Percentiles rank a stretch among this genome's conserved stretches.
These are phyloP conservation scores for Tigriopus californicus DNA, from an alignment of 2,888 invertebrate genomes.

Conservation along the genomic window DNA sequence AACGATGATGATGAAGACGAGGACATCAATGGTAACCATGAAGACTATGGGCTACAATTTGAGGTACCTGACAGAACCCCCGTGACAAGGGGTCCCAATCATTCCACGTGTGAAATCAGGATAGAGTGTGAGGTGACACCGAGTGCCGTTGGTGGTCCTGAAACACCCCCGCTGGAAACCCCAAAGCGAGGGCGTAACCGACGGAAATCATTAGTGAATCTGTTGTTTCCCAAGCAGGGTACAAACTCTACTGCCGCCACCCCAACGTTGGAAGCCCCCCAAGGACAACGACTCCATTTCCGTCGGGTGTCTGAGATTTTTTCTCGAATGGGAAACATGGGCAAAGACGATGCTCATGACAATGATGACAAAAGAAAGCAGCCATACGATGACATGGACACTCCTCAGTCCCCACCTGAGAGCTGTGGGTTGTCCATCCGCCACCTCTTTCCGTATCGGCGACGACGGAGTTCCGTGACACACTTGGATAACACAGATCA, in stretches of 20 bases:
- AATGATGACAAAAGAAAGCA: neutral
- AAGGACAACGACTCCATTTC: neutral
- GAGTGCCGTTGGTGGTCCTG: no score
- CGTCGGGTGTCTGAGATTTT: neutral
- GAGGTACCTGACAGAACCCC: no score
- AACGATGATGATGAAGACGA: no score
- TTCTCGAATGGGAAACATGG: neutral
- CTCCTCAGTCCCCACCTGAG: neutral
- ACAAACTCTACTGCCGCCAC: neutral
- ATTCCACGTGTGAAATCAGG: no score
- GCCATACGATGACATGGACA: neutral
- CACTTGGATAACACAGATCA: neutral
- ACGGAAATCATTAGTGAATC: neutral
- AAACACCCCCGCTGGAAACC: no score
- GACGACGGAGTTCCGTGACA: slow-evolving; percentile 2
- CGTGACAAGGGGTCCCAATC: no score
- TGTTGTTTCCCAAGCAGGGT: neutral
- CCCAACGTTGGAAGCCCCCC: neutral
- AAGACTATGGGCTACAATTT: no score
- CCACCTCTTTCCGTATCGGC: neutral
- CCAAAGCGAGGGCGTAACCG: neutral
- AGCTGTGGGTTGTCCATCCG: neutral
- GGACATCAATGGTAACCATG: no score
- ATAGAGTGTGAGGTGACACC: no score
- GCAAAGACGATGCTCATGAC: neutral